A percentile compares a stretch with the other conserved stretches of the same genome.
Evolutionary conservation across 2,797 vertebrate species (phyloP).

Genomic region (Lateolabrax maculatus): DNA sequence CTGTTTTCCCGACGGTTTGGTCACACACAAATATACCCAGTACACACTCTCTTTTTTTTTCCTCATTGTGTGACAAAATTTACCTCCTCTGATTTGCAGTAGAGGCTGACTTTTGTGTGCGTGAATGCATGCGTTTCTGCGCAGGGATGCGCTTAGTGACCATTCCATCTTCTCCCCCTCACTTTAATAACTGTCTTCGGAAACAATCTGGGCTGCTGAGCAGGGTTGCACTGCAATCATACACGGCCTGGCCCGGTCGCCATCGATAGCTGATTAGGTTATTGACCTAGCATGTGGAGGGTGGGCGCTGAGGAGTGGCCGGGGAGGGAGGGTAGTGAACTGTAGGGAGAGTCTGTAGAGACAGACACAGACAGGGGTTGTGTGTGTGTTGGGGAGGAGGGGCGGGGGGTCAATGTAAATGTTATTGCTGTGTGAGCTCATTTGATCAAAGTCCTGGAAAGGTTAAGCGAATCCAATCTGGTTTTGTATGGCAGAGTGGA

Average conservation of each 20-base stretch:
- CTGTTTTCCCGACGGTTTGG: constrained; percentile 72
- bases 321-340: constrained; percentile 31
- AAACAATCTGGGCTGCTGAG: constrained; percentile 75
- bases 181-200: constrained; percentile 78
- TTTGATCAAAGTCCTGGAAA: constrained; percentile 92
- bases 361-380: constrained; percentile 48
- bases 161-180: constrained; percentile 73
- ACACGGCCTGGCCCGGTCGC: constrained; percentile 74
- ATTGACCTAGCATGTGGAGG: constrained; percentile 81
- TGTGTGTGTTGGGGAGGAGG: constrained; percentile 47
- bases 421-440: constrained; percentile 91
- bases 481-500: constrained; percentile 91
- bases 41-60: constrained; percentile 10
- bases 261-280: constrained; percentile 89
- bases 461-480: constrained; percentile 93
- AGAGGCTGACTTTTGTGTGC: constrained; percentile 41
- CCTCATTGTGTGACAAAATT: constrained; percentile 56
- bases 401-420: constrained; percentile 89
- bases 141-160: constrained; percentile 58
- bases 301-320: constrained; percentile 51
- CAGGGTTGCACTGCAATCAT: constrained; percentile 75
- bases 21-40: constrained; percentile 49
- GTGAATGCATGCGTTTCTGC: constrained; percentile 12
- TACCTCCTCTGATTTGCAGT: constrained; percentile 51
- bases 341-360: constrained; percentile 57